Base-by-base conservation (phyloP, 2,888 invertebrate species). In the Drosophila nigricruria region DNA sequence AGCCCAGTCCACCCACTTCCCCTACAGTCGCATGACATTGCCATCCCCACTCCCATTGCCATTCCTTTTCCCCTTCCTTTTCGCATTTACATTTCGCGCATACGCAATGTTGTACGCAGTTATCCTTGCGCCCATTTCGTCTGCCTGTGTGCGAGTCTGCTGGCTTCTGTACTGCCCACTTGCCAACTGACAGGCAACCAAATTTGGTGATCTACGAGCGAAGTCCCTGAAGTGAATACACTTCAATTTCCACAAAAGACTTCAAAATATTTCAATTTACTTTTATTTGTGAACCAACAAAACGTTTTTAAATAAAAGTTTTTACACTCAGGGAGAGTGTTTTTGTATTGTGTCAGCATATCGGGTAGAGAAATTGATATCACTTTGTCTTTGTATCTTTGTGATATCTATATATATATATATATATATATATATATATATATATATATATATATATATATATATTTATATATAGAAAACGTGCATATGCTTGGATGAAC, bases 31-130 rank as follows among this genome's bases (percentile, higher is more conserved):
- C 70, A 77, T 57, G 85, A 84, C 75, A 83, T 77, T 80, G 50
- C 40, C 34, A n/a, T 20, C 73, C 57, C 40, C 34, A n/a, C 23
- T 25, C 45, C 30, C 27, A 9, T 43, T 32, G 32, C 30, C 14
- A 23, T 25, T 16, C 30, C 16, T 4, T 6, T 30, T n/a, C 36
- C 27, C 20, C 2, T 20, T 67, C 52, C 10, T 25, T 18, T 67
- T 64, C 20, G 18, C 43, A 69, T 47, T 66, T 54, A 38, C 73
- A 87, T 74, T 88, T 59, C 88, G 86, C 90, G 80, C 90, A 83
- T 89, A 83, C 83, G 89, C 83, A 89, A 59, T 71, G 81, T 74
- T 73, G 88, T 68, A 82, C 86, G 83, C 83, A 82, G 88, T 66
- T 85, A 84, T 84, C 88, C 86, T 89, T 84, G 86, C 86, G 88